phyloP scores from a whole-genome alignment of 2,797 vertebrate species.

The Salmo trutta region DNA sequence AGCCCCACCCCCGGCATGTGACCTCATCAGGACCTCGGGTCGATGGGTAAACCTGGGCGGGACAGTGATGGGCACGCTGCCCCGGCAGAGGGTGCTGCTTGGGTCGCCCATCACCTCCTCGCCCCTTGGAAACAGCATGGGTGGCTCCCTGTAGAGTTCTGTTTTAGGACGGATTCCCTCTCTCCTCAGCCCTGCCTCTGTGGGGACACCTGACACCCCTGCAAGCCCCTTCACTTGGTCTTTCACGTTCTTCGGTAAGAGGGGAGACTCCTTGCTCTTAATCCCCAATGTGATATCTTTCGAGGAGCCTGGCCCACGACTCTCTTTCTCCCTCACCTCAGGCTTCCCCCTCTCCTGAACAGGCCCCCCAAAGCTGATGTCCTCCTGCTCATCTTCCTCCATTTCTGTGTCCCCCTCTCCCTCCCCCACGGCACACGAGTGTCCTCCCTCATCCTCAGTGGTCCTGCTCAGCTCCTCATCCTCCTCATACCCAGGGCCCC shows the following conservation, averaged over 20 bases:
- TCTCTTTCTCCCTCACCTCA: slow-evolving; percentile 58
- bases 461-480: slow-evolving; percentile 36
- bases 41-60: slow-evolving; percentile 62
- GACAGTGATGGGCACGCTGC: slow-evolving; percentile 67
- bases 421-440: slow-evolving; percentile 31
- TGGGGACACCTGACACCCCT: slow-evolving; percentile 54
- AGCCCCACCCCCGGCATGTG: slow-evolving; percentile 61
- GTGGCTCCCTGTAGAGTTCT: slow-evolving; percentile 71
- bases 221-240: slow-evolving; percentile 66
- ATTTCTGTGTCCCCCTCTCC: slow-evolving; percentile 48
- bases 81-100: slow-evolving; percentile 55
- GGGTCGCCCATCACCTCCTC: slow-evolving; percentile 68
- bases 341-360: slow-evolving; percentile 43
- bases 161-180: slow-evolving; percentile 62
- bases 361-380: slow-evolving; percentile 50
- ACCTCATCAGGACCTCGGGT: slow-evolving; percentile 71
- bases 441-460: slow-evolving; percentile 24
- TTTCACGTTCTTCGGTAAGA: slow-evolving; percentile 51
- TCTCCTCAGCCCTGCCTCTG: slow-evolving; percentile 48
- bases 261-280: slow-evolving; percentile 58
- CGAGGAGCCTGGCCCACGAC: slow-evolving; percentile 1
- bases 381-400: slow-evolving; percentile 59
- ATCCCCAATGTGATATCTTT: slow-evolving; percentile 44
- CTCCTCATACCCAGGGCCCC: slow-evolving; percentile 58
- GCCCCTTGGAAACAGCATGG: slow-evolving; percentile 64